phyloP scores from a whole-genome alignment of 2,888 invertebrate genomes.

The Heliconius hortense region DNA sequence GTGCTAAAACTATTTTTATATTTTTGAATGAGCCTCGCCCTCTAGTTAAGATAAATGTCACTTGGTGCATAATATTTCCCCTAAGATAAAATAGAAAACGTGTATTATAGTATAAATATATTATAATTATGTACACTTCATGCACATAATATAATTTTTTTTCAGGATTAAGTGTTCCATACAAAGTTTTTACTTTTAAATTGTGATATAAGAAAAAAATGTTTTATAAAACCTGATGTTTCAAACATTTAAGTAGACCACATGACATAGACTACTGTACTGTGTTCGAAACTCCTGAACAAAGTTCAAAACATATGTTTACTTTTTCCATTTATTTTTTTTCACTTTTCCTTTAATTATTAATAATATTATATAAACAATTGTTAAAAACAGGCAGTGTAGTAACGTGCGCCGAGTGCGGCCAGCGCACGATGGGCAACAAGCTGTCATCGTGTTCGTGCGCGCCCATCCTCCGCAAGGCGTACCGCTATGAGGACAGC shows the following conservation, averaged over 20 bases:
- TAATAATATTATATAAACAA: background rate
- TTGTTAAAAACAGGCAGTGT: constrained; percentile 72
- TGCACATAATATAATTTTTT: background rate
- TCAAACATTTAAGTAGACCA: background rate
- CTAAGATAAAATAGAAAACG: constrained; percentile 4
- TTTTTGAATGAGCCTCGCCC: constrained; percentile 1
- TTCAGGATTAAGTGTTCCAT: background rate
- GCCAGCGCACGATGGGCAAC: constrained; percentile 94
- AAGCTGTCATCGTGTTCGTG: constrained; percentile 98
- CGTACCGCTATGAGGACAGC: constrained; percentile 97
- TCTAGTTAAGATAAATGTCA: background rate
- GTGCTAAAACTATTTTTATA: background rate
- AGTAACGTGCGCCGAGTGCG: constrained; percentile 82
- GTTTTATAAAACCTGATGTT: background rate
- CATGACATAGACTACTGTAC: background rate
- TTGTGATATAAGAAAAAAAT: background rate
- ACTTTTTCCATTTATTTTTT: no score
- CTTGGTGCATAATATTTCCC: background rate
- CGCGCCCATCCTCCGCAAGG: constrained; percentile 97
- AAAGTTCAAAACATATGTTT: background rate
- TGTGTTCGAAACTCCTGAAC: no score
- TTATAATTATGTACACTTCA: background rate
- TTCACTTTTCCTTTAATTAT: background rate
- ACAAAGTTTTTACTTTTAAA: no score
- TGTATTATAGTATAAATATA: background rate